Evolutionary conservation across 2,888 invertebrate genomes (phyloP).

Genomic region (Heliconius erato): DNA sequence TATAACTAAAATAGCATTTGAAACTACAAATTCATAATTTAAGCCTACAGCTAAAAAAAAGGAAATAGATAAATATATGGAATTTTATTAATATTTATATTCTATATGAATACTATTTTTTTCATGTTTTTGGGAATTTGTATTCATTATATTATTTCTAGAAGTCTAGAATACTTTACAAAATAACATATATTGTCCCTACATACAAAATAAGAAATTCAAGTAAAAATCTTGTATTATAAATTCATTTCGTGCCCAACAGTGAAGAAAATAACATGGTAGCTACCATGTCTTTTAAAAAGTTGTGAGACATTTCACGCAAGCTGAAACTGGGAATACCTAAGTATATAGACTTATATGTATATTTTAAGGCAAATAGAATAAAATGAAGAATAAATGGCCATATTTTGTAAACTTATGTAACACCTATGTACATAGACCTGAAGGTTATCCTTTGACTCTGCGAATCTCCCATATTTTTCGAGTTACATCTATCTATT

Average conservation of each 20-base stretch:
- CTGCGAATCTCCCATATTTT: not conserved
- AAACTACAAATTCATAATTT: not conserved
- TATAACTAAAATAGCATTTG: no score
- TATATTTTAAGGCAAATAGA: not conserved
- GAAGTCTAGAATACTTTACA: not conserved
- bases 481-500: not conserved
- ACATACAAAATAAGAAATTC: not conserved
- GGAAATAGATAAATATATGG: not conserved
- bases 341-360: not conserved
- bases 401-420: not conserved
- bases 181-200: not conserved
- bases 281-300: slow-evolving; percentile 17
- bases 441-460: not conserved
- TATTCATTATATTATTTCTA: not conserved
- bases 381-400: not conserved
- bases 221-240: slow-evolving; percentile 5
- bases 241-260: slow-evolving; percentile 26
- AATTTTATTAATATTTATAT: not conserved
- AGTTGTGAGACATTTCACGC: not conserved
- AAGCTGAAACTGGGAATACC: not conserved
- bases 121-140: not conserved
- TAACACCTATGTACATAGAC: not conserved
- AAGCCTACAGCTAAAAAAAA: not conserved
- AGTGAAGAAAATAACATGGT: slow-evolving; percentile 21
- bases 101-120: not conserved